Base-by-base conservation (phyloP, 2,113 vertebrate species). In the Phodopus roborovskii region DNA sequence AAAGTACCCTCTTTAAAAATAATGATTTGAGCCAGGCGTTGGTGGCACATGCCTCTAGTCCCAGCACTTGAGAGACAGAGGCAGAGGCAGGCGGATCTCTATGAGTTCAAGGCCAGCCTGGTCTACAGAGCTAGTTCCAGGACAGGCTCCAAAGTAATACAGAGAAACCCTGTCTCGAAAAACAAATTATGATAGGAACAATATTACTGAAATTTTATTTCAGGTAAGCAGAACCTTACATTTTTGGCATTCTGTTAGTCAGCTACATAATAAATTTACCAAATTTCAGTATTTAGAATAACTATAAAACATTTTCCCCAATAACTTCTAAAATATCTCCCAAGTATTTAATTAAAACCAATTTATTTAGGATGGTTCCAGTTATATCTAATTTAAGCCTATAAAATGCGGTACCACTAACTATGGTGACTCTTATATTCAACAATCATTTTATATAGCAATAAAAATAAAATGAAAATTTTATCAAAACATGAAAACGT, bases 331-430 rank as follows among this genome's bases (percentile, higher is more conserved):
- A 83, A 88, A 2, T 89, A 74, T 70, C 92, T 89, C 26, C 9
- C 66, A 94, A 94, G 48, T 82, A 75, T 60, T 88, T 94, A 83
- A 36, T 91, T 91, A 86, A 88, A 94, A 39, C 13, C 62, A 94
- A 81, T 70, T 84, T 90, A 96, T 66, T 92, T 95, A 75, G 33
- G 96, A 45, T 91, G 48, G 84, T 95, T 95, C 93, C 33, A 70
- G 8, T 92, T 91, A 94, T 9, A 77, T 26, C 15, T 48, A 89
- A 86, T 70, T 75, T 94, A 50, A 92, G 33, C 71, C 28, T 70
- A 86, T 60, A 48, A 93, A 88, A 84, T 86, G 13, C 19, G 62
- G 1, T 28, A 87, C 19, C 79, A 70, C 17, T 15, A 89, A 12
- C 12, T 5, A 45, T 82, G 20, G 16, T 94, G 62, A 90, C 66